phyloP scores from a whole-genome alignment of 1,140 invertebrate species.

The Semibalanus balanoides region DNA sequence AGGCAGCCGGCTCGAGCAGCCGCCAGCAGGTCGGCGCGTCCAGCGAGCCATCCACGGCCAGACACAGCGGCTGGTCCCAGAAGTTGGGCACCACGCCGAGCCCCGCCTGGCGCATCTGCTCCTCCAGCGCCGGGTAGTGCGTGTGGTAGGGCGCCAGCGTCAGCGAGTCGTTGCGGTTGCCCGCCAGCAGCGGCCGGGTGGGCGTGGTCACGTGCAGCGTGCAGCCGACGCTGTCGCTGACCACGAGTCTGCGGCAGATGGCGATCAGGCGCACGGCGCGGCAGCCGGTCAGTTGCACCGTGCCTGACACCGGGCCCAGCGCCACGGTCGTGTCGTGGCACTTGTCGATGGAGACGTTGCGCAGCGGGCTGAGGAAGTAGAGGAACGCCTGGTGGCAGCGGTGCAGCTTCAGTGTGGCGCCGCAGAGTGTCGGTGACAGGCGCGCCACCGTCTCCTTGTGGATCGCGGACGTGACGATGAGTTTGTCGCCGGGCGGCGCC shows the following conservation, averaged over 20 bases:
- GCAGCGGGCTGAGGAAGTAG: slow-evolving; percentile 31
- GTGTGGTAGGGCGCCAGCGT: slow-evolving; percentile 31
- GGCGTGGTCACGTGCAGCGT: slow-evolving; percentile 30
- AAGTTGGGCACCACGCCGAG: slow-evolving; percentile 24
- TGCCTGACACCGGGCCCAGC: slow-evolving; percentile 29
- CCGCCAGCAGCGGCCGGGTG: slow-evolving; percentile 27
- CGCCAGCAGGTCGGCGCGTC: slow-evolving; percentile 23
- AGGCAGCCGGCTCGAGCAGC: slow-evolving; percentile 25
- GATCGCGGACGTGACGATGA: not conserved
- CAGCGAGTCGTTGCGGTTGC: slow-evolving; percentile 26
- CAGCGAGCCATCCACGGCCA: slow-evolving; percentile 15
- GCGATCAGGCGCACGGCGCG: slow-evolving; percentile 29
- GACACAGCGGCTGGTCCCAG: slow-evolving; percentile 30
- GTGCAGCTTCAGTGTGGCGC: slow-evolving; percentile 30
- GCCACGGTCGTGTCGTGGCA: slow-evolving; percentile 30
- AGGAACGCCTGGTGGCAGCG: slow-evolving; percentile 30
- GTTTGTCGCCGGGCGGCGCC: not conserved
- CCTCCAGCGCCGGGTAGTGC: slow-evolving; percentile 27
- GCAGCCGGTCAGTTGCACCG: slow-evolving; percentile 29
- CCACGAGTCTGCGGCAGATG: slow-evolving; percentile 25
- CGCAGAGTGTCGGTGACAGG: slow-evolving; percentile 31
- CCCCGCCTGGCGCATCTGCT: slow-evolving; percentile 26
- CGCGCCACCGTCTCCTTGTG: slow-evolving; percentile 31
- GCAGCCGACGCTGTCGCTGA: slow-evolving; percentile 28
- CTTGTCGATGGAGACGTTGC: slow-evolving; percentile 32